Conservation (phyloP, 37 sponge, comb jelly and placozoan species). For the Beroe forskalii region DNA sequence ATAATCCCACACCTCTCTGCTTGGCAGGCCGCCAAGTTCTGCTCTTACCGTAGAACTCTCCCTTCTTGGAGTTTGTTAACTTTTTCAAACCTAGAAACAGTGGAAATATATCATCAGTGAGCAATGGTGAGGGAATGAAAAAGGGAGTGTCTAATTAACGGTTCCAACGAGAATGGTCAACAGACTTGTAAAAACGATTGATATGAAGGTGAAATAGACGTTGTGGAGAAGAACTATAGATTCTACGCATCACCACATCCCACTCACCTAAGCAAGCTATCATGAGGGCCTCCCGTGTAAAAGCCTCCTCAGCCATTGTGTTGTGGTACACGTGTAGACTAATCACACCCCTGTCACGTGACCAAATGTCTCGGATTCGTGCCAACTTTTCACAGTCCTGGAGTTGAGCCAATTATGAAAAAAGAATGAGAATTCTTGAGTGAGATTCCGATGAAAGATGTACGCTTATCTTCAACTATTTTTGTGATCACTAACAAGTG, state of each 20-base stretch:
- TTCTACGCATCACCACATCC: no score
- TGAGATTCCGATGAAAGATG: no score
- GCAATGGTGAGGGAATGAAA: no score
- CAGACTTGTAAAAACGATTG: no score
- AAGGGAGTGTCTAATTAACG: neutral
- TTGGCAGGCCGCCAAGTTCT: conserved; percentile 67
- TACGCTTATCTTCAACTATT: no score
- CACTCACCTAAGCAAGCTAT: conserved; percentile 82
- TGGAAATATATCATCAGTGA: no score
- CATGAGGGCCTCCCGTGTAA: conserved; percentile 84
- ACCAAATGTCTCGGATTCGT: conserved; percentile 80
- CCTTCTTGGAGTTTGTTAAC: conserved; percentile 77
- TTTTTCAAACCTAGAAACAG: conserved; percentile 75
- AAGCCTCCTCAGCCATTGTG: conserved; percentile 79
- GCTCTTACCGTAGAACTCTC: conserved; percentile 73
- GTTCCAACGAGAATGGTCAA: neutral
- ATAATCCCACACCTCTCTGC: conserved; percentile 75
- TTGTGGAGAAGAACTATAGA: no score
- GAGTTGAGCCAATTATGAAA: neutral
- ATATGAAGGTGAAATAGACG: no score
- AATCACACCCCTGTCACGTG: conserved; percentile 75
- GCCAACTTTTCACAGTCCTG: conserved; percentile 69
- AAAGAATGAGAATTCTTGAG: no score
- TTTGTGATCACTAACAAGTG: no score
- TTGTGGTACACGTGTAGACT: conserved; percentile 80